Conservation (phyloP, 1,140 invertebrate genomes). For the Papilio machaon region DNA sequence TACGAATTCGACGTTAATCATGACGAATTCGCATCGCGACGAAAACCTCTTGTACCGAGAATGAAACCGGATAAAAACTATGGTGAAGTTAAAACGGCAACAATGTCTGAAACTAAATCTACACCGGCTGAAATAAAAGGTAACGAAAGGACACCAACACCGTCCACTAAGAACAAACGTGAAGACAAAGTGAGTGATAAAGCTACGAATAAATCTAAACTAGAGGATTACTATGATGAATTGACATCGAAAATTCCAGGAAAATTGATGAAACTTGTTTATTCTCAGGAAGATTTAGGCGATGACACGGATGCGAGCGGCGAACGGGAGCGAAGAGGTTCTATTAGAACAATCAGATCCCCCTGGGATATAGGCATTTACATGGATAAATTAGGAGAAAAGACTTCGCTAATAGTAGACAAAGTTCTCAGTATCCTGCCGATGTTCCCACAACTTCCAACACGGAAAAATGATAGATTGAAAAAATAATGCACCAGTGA, state of each 20-base stretch:
- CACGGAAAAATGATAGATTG: constrained; percentile 40
- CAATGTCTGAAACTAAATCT: constrained; percentile 13
- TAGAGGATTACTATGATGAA: constrained; percentile 62
- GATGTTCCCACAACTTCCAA: constrained; percentile 58
- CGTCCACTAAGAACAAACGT: constrained; percentile 41
- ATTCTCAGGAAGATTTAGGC: constrained; percentile 47
- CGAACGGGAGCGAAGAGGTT: constrained; percentile 44
- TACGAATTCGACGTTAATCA: constrained; percentile 75
- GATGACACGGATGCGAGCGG: constrained; percentile 56
- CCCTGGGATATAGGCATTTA: constrained; percentile 52
- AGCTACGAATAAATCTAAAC: constrained; percentile 43
- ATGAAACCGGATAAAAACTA: constrained; percentile 45
- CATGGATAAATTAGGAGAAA: constrained; percentile 54
- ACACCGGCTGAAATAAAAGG: constrained; percentile 5
- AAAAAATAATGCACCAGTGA: background rate
- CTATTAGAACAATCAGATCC: constrained; percentile 54
- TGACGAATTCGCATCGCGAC: constrained; percentile 66
- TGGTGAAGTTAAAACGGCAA: background rate
- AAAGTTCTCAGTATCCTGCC: constrained; percentile 60
- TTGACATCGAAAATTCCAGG: constrained; percentile 42
- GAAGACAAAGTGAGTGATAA: constrained; percentile 35
- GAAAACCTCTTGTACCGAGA: constrained; percentile 64
- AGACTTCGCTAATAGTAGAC: constrained; percentile 47
- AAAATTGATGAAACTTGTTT: constrained; percentile 35
- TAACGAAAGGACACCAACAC: background rate